Percentiles rank a stretch among this genome's conserved stretches.
Conservation (phyloP, 2,113 vertebrate genomes). For the Pao palembangensis region DNA sequence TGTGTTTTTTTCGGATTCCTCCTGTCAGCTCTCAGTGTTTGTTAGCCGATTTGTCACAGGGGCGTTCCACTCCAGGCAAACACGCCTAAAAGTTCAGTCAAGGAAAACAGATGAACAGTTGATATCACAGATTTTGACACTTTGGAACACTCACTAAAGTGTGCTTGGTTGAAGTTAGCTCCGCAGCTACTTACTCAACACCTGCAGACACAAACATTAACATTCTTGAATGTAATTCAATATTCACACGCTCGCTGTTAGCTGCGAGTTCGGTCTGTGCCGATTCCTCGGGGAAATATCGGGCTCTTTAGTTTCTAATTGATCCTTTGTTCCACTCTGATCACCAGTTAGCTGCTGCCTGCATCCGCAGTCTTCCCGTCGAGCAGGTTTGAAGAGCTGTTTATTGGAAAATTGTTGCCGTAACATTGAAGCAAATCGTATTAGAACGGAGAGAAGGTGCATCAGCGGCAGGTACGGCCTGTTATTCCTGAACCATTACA, state of each 20-base stretch:
- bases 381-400: neutral
- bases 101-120: neutral
- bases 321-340: neutral
- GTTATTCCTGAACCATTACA: too few relatives aligned
- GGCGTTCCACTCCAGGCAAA: conserved; percentile 1
- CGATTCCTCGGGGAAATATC: neutral
- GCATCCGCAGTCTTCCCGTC: neutral
- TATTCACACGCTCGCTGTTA: neutral
- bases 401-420: neutral
- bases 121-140: too few relatives aligned
- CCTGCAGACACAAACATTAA: neutral
- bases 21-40: neutral
- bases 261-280: neutral
- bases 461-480: too few relatives aligned
- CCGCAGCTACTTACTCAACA: neutral
- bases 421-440: neutral
- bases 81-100: neutral
- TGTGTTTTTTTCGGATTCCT: neutral
- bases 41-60: conserved; percentile 1
- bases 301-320: neutral
- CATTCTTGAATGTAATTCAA: neutral
- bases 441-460: neutral
- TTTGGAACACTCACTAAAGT: neutral
- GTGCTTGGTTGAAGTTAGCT: neutral
- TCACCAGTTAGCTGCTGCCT: conserved; percentile 1